Percentiles rank a stretch among this genome's conserved stretches.
Conservation (phyloP, 1,140 invertebrate species). For the Drosophila kohkoa region DNA sequence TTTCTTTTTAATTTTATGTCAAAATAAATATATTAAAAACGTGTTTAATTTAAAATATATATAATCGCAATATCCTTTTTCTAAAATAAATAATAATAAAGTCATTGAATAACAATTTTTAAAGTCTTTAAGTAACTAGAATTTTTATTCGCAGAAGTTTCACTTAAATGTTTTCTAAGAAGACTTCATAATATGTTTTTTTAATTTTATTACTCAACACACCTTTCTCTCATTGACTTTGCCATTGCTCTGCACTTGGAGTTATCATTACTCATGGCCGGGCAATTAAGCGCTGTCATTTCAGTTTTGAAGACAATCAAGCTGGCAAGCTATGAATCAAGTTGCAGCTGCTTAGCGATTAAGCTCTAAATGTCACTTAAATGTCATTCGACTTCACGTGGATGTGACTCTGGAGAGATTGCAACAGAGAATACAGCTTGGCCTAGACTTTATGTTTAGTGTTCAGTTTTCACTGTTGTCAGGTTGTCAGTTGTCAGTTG, state of each 20-base stretch:
- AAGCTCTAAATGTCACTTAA: constrained; percentile 68
- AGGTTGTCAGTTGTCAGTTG: neutral
- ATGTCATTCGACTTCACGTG: constrained; percentile 66
- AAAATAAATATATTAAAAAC: too few species aligned
- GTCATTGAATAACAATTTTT: too few species aligned
- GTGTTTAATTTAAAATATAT: too few species aligned
- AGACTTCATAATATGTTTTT: neutral
- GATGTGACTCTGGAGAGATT: constrained; percentile 33
- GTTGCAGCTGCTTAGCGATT: constrained; percentile 50
- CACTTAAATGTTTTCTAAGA: too few species aligned
- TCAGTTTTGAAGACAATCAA: neutral
- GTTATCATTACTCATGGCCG: constrained; percentile 1
- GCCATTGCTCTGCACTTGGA: neutral
- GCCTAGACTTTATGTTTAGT: neutral
- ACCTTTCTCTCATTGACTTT: neutral
- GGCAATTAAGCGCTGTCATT: constrained; percentile 16
- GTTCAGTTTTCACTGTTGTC: constrained; percentile 5
- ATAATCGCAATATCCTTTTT: too few species aligned
- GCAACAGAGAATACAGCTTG: neutral
- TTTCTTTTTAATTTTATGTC: too few species aligned
- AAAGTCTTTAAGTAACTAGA: too few species aligned
- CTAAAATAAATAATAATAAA: too few species aligned
- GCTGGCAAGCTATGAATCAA: neutral
- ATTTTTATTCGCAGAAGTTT: too few species aligned
- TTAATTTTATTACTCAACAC: neutral